Conservation (phyloP, 1,140 invertebrate species). For the Thalassaphorura encarpata region DNA sequence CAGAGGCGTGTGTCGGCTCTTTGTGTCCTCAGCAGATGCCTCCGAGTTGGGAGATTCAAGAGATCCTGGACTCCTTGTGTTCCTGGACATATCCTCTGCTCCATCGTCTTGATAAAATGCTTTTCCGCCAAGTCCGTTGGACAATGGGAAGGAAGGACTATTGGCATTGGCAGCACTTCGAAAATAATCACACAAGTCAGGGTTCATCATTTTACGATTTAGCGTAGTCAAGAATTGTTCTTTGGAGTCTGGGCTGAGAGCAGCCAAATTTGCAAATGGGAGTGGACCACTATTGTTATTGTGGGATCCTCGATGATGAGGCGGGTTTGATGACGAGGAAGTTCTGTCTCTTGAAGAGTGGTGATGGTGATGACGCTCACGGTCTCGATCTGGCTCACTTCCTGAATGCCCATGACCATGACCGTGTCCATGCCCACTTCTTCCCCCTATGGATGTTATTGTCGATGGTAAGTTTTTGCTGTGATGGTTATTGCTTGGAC, state of each 20-base stretch:
- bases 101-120: slow-evolving; percentile 8
- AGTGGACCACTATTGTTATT: slow-evolving; percentile 9
- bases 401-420: neutral
- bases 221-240: slow-evolving; percentile 29
- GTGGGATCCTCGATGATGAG: neutral
- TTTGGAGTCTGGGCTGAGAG: slow-evolving; percentile 29
- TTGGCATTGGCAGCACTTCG: slow-evolving; percentile 9
- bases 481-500: slow-evolving; percentile 4
- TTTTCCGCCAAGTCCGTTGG: neutral
- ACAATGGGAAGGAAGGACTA: neutral
- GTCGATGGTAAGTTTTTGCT: slow-evolving; percentile 20
- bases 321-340: slow-evolving; percentile 5
- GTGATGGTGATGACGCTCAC: too few relatives aligned
- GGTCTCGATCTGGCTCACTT: slow-evolving; percentile 15
- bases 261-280: slow-evolving; percentile 21
- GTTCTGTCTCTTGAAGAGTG: slow-evolving; percentile 6
- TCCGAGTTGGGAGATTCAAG: slow-evolving; percentile 32
- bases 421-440: slow-evolving; percentile 6
- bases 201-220: slow-evolving; percentile 25
- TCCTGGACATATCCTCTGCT: slow-evolving; percentile 17
- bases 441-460: slow-evolving; percentile 16
- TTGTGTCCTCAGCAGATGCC: slow-evolving; percentile 28
- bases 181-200: slow-evolving; percentile 30
- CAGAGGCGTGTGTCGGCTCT: slow-evolving; percentile 19
- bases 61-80: slow-evolving; percentile 27